Evolutionary conservation across 2,888 invertebrate species (phyloP), one percentile per base, ranked within the genome.

Genomic region (Cylloceria caligata): DNA sequence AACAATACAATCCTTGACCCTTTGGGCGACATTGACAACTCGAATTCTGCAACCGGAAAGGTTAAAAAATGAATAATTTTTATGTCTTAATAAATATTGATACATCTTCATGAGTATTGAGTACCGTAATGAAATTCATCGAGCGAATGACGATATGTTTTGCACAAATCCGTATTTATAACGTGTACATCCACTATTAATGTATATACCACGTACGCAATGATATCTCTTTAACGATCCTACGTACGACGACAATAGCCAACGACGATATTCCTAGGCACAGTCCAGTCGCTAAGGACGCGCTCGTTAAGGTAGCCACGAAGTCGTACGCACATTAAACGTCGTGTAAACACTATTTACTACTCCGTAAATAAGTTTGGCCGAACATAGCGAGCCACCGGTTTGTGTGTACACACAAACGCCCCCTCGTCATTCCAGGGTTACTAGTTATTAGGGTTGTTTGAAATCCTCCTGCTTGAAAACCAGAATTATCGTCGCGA

Each of bases 281-380:
- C 52, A 45, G 65, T 76, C 80, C 81, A 52, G 47, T 19, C 60
- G 60, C 60, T 16, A 36, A 21, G 62, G 65, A 21, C 21, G 55
- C 69, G 88, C 83, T 88, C 88, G 86, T 88, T 88, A 88, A 88
- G 88, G 85, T 83, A 80, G 83, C 84, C 86, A 75, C 87, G 80
- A 86, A 88, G 85, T 88, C 85, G 86, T 85, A 83, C 80, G 83
- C 83, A 83, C 86, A 88, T 88, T 89, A 87, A 88, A 83, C 83
- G 86, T 86, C 87, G 84, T 87, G 88, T 88, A 89, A 89, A 89
- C 88, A 88, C 87, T 88, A 88, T 89, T 88, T 87, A 89, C 86
- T 88, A 85, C 88, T 85, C 86, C 79, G 84, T 87, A 87, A 89
- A 90, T 88, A 89, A 89, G 86, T 88, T 89, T 88, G 88, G 67